Conservation (phyloP, 2,888 invertebrate species). For the Eristalis pertinax region DNA sequence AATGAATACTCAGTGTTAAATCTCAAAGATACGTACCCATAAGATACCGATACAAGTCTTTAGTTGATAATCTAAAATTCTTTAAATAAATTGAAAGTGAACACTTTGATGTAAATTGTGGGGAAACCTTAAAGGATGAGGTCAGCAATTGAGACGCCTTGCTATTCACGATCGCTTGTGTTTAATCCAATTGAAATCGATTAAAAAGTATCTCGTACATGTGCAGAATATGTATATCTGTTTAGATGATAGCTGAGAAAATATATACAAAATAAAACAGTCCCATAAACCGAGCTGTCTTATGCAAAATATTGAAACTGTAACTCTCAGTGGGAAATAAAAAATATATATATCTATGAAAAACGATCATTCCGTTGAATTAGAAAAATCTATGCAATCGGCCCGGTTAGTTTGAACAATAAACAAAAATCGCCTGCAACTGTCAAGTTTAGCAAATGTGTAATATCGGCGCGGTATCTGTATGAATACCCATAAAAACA, state of each 20-base stretch:
- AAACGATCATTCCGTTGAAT: too few relatives aligned
- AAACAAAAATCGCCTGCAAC: neutral
- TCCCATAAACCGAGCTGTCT: neutral
- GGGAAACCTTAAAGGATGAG: conserved; percentile 61
- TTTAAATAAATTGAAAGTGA: neutral
- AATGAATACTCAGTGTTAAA: conserved; percentile 63
- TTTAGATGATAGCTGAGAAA: conserved; percentile 4
- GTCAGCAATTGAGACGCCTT: conserved; percentile 62
- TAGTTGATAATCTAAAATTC: neutral
- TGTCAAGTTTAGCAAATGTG: neutral
- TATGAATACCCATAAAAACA: conserved; percentile 16
- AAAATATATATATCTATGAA: too few relatives aligned
- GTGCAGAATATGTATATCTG: conserved; percentile 4
- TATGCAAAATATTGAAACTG: neutral
- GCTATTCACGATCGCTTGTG: conserved; percentile 60
- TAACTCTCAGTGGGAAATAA: neutral
- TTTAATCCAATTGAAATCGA: conserved; percentile 57
- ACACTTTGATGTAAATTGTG: conserved; percentile 31
- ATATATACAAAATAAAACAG: neutral
- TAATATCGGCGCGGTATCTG: neutral
- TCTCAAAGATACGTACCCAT: neutral
- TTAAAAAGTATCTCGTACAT: conserved; percentile 43
- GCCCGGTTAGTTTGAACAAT: neutral
- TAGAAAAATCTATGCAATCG: neutral
- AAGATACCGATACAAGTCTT: conserved; percentile 6